A percentile compares a stretch with the other conserved stretches of the same genome.
These are phyloP conservation scores for Cephonodes hylas DNA, from an alignment of 2,888 invertebrate genomes.

Conservation along the genomic window DNA sequence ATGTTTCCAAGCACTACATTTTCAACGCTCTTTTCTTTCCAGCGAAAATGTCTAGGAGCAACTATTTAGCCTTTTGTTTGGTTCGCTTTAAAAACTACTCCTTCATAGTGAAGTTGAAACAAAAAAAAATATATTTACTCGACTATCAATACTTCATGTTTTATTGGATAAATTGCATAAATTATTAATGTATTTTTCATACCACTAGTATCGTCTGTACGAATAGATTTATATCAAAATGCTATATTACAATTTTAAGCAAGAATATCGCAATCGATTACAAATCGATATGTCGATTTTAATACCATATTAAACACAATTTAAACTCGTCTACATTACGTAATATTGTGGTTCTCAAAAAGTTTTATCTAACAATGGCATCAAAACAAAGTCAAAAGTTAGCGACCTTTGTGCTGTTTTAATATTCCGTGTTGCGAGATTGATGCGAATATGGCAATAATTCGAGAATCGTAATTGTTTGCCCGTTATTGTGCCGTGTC, in stretches of 20 bases:
- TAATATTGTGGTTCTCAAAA: slow-evolving; percentile 28
- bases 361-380: slow-evolving; percentile 70
- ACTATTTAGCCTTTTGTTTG: not conserved
- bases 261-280: not conserved
- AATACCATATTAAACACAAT: slow-evolving; percentile 1
- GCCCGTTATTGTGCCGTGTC: slow-evolving; percentile 63
- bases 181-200: too few relatives aligned
- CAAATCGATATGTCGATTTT: not conserved
- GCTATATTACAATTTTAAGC: not conserved
- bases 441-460: slow-evolving; percentile 62
- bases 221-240: not conserved
- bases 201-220: too few relatives aligned
- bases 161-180: too few relatives aligned
- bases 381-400: slow-evolving; percentile 72
- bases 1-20: slow-evolving; percentile 7
- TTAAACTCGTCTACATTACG: slow-evolving; percentile 9
- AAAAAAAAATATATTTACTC: too few relatives aligned
- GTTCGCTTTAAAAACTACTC: not conserved
- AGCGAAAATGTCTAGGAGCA: not conserved
- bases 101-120: too few relatives aligned
- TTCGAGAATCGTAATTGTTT: slow-evolving; percentile 65
- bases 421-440: slow-evolving; percentile 61
- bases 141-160: too few relatives aligned
- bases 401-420: slow-evolving; percentile 69
- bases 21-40: not conserved